Evolutionary conservation across 1,140 invertebrate genomes (phyloP).

Genomic region (Gonioctena quinquepunctata): DNA sequence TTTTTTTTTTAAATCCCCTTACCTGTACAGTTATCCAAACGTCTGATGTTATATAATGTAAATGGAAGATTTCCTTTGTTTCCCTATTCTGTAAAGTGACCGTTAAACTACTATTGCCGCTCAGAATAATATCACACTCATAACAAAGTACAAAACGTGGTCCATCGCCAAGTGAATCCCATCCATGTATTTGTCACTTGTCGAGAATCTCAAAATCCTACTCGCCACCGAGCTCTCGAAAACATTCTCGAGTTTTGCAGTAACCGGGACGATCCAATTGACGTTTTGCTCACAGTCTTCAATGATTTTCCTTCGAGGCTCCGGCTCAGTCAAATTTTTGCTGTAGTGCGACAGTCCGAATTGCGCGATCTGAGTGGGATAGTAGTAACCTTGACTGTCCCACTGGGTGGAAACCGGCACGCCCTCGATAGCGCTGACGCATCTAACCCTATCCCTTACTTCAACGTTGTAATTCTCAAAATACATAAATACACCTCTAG

Average conservation of each 20-base stretch:
- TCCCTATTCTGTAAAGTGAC: slow-evolving; percentile 78
- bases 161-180: slow-evolving; percentile 74
- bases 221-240: slow-evolving; percentile 61
- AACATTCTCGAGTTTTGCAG: slow-evolving; percentile 65
- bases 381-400: slow-evolving; percentile 89
- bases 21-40: slow-evolving; percentile 73
- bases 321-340: slow-evolving; percentile 85
- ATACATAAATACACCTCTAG: slow-evolving; percentile 88
- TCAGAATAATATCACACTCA: slow-evolving; percentile 73
- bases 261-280: slow-evolving; percentile 70
- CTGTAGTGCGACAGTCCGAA: slow-evolving; percentile 97
- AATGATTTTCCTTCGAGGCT: slow-evolving; percentile 69
- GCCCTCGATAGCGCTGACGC: slow-evolving; percentile 88
- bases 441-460: slow-evolving; percentile 92
- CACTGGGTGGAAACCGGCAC: slow-evolving; percentile 95
- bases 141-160: slow-evolving; percentile 75
- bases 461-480: slow-evolving; percentile 99
- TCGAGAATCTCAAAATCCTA: slow-evolving; percentile 72
- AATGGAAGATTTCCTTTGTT: slow-evolving; percentile 73
- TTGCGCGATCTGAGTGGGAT: slow-evolving; percentile 98
- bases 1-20: slow-evolving; percentile 48
- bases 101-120: slow-evolving; percentile 79
- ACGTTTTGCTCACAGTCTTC: slow-evolving; percentile 75
- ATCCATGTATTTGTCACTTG: slow-evolving; percentile 69
- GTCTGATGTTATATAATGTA: slow-evolving; percentile 83